Conservation (phyloP, 2,888 invertebrate species). For the Lepidonotus clava region DNA sequence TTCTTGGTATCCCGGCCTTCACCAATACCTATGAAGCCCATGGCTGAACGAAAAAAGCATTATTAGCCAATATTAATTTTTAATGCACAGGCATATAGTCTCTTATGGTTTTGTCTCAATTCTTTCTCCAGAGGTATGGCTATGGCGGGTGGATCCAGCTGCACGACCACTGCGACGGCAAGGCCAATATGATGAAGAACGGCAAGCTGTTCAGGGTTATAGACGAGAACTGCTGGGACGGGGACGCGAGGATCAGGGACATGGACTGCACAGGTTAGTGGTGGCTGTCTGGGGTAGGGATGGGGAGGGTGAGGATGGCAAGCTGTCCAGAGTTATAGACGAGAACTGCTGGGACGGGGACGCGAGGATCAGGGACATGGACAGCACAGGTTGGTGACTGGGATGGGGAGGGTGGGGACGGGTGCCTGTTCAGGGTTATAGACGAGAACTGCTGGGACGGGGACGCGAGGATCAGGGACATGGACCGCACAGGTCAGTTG, state of each 20-base stretch:
- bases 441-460: conserved; percentile 83
- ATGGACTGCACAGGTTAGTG: conserved; percentile 81
- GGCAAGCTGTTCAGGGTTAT: conserved; percentile 82
- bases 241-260: conserved; percentile 81
- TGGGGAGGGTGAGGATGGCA: too few species aligned
- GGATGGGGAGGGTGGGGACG: too few species aligned
- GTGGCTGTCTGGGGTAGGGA: too few species aligned
- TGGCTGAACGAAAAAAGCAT: too few species aligned
- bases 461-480: conserved; percentile 81
- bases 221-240: conserved; percentile 82
- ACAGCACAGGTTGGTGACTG: conserved; percentile 79
- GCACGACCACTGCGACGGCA: conserved; percentile 77
- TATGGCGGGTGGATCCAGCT: conserved; percentile 83
- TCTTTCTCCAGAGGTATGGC: conserved; percentile 80
- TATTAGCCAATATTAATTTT: too few species aligned
- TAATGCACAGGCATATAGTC: too few species aligned
- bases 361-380: conserved; percentile 82
- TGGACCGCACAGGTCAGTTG: conserved; percentile 81
- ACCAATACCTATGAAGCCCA: too few species aligned
- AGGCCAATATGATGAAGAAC: conserved; percentile 82
- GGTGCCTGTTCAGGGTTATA: conserved; percentile 82
- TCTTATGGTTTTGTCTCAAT: neutral
- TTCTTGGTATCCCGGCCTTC: too few species aligned
- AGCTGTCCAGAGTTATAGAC: conserved; percentile 82
- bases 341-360: conserved; percentile 82